phyloP scores from a whole-genome alignment of 2,888 invertebrate genomes.

The Drosophila anomalata region DNA sequence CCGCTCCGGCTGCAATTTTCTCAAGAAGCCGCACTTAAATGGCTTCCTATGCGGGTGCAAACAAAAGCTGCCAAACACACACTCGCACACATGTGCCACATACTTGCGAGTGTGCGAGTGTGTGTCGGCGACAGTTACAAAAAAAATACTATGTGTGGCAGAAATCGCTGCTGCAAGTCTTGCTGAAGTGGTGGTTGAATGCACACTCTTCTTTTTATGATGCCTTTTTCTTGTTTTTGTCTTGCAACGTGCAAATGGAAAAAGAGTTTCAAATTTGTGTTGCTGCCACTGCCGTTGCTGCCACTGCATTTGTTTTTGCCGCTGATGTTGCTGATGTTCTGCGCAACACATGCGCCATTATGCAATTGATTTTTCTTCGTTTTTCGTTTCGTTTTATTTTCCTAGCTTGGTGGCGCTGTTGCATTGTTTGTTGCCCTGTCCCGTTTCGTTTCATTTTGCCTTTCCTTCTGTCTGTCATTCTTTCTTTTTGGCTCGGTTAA shows the following conservation, averaged over 20 bases:
- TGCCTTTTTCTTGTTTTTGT: conserved; percentile 38
- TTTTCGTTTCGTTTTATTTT: conserved; percentile 32
- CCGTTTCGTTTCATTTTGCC: conserved; percentile 31
- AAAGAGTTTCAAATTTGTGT: conserved; percentile 69
- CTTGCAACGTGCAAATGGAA: conserved; percentile 58
- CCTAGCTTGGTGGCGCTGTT: conserved; percentile 50
- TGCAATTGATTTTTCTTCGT: conserved; percentile 78
- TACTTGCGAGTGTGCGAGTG: conserved; percentile 10
- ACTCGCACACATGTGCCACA: no score
- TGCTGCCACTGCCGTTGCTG: conserved; percentile 19
- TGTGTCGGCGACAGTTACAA: conserved; percentile 57
- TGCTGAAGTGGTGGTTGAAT: conserved; percentile 67
- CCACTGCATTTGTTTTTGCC: background rate
- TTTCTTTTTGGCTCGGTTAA: conserved; percentile 17
- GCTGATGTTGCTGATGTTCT: conserved; percentile 41
- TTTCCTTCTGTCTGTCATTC: conserved; percentile 1
- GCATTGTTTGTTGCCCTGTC: conserved; percentile 52
- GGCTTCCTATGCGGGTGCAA: conserved; percentile 81
- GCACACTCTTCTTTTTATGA: conserved; percentile 22
- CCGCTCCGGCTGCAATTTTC: conserved; percentile 74
- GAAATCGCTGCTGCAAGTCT: conserved; percentile 65
- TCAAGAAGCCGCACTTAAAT: conserved; percentile 82
- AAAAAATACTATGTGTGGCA: conserved; percentile 64
- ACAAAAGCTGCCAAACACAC: conserved; percentile 55
- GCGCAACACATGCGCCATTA: conserved; percentile 80